phyloP scores from a whole-genome alignment of 2,113 vertebrate species.

The Erinaceus europaeus region DNA sequence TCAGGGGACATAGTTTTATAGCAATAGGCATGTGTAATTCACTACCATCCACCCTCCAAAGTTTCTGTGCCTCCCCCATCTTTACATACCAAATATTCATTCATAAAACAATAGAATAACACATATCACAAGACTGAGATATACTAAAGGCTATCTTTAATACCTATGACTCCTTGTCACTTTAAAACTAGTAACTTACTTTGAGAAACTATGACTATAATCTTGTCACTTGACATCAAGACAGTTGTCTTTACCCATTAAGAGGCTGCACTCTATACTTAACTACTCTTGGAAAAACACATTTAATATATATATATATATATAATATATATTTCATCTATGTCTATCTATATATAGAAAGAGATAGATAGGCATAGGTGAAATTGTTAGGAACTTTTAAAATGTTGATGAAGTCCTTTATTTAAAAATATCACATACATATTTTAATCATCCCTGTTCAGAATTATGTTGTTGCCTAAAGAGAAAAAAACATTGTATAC shows the following conservation, averaged over 20 bases:
- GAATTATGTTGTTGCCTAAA: neutral
- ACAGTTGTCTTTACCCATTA: neutral
- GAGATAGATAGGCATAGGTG: neutral
- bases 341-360: too few species aligned
- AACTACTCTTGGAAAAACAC: constrained; percentile 15
- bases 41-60: too few species aligned
- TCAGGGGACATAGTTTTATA: too few species aligned
- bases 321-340: too few species aligned
- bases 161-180: neutral
- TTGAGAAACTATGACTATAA: neutral
- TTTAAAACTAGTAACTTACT: neutral
- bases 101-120: neutral
- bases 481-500: constrained; percentile 22
- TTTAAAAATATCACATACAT: neutral
- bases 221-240: neutral
- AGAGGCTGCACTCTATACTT: neutral
- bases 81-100: neutral
- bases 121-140: neutral
- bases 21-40: too few species aligned
- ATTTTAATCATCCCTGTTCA: neutral
- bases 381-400: neutral
- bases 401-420: constrained; percentile 7
- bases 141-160: neutral
- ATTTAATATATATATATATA: neutral
- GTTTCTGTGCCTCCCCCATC: too few species aligned